A percentile compares a stretch with the other conserved stretches of the same genome.
Conservation (phyloP, 2,888 invertebrate genomes). For the Allacma fusca region DNA sequence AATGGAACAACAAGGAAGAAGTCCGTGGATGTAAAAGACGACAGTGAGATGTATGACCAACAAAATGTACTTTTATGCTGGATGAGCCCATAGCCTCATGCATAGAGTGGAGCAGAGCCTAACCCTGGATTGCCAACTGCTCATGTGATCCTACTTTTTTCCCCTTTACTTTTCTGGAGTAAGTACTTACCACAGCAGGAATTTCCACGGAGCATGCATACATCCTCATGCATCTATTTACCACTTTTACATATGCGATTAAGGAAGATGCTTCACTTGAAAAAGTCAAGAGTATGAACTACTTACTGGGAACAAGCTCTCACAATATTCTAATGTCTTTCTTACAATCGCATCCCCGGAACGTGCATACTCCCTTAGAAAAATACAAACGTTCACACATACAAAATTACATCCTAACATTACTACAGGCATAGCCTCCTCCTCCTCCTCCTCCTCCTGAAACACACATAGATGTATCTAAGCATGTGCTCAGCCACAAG, state of each 20-base stretch:
- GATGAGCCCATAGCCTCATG: neutral
- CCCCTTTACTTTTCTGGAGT: too few species aligned
- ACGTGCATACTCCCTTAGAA: too few species aligned
- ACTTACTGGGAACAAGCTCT: neutral
- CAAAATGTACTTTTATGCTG: neutral
- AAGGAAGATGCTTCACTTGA: neutral
- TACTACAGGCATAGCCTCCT: too few species aligned
- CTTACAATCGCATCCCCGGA: neutral
- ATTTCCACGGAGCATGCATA: too few species aligned
- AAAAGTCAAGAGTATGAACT: neutral
- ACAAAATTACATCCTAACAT: too few species aligned
- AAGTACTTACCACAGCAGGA: too few species aligned
- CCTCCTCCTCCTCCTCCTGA: too few species aligned
- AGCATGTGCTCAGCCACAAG: too few species aligned
- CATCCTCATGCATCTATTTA: neutral
- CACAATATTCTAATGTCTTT: slow-evolving; percentile 1
- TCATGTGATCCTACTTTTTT: neutral
- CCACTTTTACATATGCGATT: neutral
- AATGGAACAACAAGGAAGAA: neutral
- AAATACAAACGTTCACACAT: too few species aligned
- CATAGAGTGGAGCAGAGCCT: neutral
- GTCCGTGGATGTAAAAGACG: neutral
- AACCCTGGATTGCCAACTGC: neutral
- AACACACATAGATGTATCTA: too few species aligned
- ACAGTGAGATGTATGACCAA: neutral